phyloP scores from a whole-genome alignment of 2,113 vertebrate species.

The Cyprinodon variegatus region DNA sequence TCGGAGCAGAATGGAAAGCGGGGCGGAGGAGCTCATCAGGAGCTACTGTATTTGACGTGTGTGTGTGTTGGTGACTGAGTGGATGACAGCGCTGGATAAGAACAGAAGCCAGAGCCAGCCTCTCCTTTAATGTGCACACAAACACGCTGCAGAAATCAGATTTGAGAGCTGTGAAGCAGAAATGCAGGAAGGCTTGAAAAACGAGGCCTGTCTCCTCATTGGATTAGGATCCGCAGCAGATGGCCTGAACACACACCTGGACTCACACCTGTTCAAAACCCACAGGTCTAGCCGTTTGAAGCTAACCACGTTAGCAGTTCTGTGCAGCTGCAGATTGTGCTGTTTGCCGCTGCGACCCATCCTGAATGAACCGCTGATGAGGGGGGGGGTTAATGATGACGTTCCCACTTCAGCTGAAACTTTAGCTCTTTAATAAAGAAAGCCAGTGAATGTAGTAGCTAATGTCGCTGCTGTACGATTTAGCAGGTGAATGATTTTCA shows the following conservation, averaged over 20 bases:
- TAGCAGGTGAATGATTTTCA: background rate
- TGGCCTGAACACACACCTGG: slow-evolving; percentile 48
- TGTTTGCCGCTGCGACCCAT: background rate
- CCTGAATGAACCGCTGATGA: background rate
- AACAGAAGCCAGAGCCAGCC: slow-evolving; percentile 50
- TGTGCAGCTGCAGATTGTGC: background rate
- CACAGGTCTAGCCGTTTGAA: slow-evolving; percentile 10
- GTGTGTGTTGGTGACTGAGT: slow-evolving; percentile 35
- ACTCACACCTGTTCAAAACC: slow-evolving; percentile 18
- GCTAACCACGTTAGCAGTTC: background rate
- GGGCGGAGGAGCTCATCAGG: background rate
- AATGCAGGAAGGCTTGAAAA: slow-evolving; percentile 70
- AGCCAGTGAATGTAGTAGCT: background rate
- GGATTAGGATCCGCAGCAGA: slow-evolving; percentile 68
- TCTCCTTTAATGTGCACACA: slow-evolving; percentile 59
- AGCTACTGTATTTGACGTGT: slow-evolving; percentile 19
- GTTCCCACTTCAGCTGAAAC: background rate
- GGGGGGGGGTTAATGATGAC: no score
- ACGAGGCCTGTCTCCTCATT: slow-evolving; percentile 68
- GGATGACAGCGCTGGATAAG: slow-evolving; percentile 62
- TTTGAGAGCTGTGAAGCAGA: slow-evolving; percentile 71
- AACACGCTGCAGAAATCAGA: slow-evolving; percentile 62
- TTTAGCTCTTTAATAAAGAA: no score
- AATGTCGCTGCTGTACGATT: background rate
- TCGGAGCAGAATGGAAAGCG: slow-evolving; percentile 31